phyloP scores from a whole-genome alignment of 2,797 vertebrate species.

The Scolopax bukidnonensis region DNA sequence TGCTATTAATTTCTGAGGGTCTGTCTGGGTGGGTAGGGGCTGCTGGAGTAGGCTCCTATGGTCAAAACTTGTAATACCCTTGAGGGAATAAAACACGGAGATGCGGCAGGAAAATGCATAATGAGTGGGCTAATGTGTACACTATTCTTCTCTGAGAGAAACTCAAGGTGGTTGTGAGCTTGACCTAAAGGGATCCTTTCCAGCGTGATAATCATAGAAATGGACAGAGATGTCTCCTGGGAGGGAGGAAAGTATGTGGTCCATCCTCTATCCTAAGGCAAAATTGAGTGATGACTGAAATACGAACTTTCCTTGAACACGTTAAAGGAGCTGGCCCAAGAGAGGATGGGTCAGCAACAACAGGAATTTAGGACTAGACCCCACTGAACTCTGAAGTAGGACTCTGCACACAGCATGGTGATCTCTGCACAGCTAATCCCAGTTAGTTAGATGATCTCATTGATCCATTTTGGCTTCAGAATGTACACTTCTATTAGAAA shows the following conservation, averaged over 20 bases:
- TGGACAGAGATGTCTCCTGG: neutral
- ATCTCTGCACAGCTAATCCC: neutral
- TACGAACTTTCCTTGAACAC: neutral
- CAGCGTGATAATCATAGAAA: neutral
- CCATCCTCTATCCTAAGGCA: neutral
- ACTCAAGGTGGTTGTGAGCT: neutral
- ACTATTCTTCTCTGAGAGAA: neutral
- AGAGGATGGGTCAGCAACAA: neutral
- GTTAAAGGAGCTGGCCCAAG: neutral
- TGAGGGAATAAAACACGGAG: neutral
- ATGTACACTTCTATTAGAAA: neutral
- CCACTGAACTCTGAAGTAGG: neutral
- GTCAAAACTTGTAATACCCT: neutral
- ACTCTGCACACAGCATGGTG: neutral
- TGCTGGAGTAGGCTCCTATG: neutral
- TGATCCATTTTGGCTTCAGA: neutral
- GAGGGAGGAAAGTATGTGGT: neutral
- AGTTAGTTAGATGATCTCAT: neutral
- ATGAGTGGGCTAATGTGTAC: neutral
- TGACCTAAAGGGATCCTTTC: slow-evolving; percentile 23
- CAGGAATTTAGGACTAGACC: neutral
- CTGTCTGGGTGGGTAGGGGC: neutral
- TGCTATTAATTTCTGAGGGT: neutral
- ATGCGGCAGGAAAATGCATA: neutral
- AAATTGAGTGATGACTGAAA: neutral